phyloP scores from a whole-genome alignment of 2,113 vertebrate genomes.

The Agelaius tricolor region DNA sequence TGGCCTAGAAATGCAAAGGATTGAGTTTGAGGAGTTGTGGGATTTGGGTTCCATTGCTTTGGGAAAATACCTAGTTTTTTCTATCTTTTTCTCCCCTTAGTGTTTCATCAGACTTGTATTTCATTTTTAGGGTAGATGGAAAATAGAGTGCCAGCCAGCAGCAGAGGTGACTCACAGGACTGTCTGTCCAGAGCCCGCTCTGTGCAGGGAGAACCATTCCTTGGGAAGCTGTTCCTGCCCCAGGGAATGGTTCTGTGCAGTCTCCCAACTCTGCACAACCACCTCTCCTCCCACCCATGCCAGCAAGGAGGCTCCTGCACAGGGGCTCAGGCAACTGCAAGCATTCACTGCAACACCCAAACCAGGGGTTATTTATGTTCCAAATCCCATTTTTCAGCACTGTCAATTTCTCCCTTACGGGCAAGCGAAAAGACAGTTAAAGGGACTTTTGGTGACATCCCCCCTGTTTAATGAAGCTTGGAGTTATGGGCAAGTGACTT shows the following conservation, averaged over 20 bases:
- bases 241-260: neutral
- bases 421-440: conserved; percentile 63
- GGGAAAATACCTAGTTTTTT: neutral
- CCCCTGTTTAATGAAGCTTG: conserved; percentile 83
- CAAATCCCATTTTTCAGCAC: conserved; percentile 61
- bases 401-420: conserved; percentile 31
- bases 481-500: conserved; percentile 80
- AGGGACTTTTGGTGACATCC: conserved; percentile 81
- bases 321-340: neutral
- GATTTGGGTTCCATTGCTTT: neutral
- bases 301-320: neutral
- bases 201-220: neutral
- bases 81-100: neutral
- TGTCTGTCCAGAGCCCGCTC: neutral
- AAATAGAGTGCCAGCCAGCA: neutral
- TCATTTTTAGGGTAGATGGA: neutral
- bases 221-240: neutral
- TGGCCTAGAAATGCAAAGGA: neutral
- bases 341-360: neutral
- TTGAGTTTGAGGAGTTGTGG: neutral
- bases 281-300: neutral
- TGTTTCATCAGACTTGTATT: neutral
- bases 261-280: rapidly evolving
- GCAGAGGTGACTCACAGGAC: neutral
- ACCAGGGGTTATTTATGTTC: conserved; percentile 49